Base-by-base conservation (phyloP, 2,113 vertebrate species). In the Eulemur rufifrons region DNA sequence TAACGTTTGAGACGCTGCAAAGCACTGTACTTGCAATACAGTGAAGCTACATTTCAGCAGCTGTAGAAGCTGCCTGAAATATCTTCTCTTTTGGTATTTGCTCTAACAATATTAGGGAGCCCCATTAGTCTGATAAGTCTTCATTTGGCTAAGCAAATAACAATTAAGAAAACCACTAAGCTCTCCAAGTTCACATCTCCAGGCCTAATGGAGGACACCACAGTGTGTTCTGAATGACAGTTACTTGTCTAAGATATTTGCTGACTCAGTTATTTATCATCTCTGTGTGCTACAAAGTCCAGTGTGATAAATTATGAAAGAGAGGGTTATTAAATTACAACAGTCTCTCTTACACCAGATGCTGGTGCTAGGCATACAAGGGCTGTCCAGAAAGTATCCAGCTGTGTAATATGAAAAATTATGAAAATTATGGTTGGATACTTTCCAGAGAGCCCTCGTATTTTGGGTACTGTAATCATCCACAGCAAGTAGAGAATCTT, bases 291-390 rank as follows among this genome's bases (percentile, higher is more conserved):
- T 59, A 27, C 61, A 68, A 73, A 66, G 27, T 42, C 82, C 68
- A 66, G 42, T 32, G 56, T 81, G 76, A 89, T 93, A 69, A 91
- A 95, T 96, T 84, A 96, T 89, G 86, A 45, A 94, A 50, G 54
- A 94, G 80, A 71, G 32, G 7, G 50, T 68, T 95, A 95, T 94
- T 95, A 91, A 94, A 68, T 92, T 74, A 88, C 85, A 71, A 8
- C 63, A 68, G 32, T 78, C 3, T 64, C 74, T 5, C 68, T 86
- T 73, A 42, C 37, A 64, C 80, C 69, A 76, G 77, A 59, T 34
- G 34, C 83, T 66, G 52, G 73, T 20, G 42, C 66, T n/a, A 37
- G 85, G 52, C 63, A 45, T 82, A 21, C 54, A 21, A 56, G 54
- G 54, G 20, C 54, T 56, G 20, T 56, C 54, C 54, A 8, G 54